phyloP scores from a whole-genome alignment of 2,888 invertebrate species.

The Mycalesis mineus region DNA sequence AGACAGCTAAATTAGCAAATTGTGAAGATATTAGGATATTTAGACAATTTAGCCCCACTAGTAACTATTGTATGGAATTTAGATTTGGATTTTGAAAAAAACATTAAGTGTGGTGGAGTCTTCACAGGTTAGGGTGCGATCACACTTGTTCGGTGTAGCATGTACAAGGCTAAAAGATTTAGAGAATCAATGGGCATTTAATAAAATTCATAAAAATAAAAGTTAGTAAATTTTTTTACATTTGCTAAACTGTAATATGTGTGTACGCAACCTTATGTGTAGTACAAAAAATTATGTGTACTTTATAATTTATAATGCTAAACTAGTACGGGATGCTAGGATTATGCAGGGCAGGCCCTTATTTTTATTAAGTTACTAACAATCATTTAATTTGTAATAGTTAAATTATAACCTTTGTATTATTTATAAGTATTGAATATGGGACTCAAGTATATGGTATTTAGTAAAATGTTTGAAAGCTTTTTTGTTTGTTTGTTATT shows the following conservation, averaged over 20 bases:
- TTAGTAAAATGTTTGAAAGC: slow-evolving; percentile 59
- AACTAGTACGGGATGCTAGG: slow-evolving; percentile 63
- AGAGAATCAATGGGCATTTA: not conserved
- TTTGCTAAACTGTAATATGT: not conserved
- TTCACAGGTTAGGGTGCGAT: not conserved
- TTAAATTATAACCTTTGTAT: slow-evolving; percentile 53
- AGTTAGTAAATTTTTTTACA: too few relatives aligned
- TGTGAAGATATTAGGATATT: slow-evolving; percentile 49
- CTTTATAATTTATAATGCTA: slow-evolving; percentile 17
- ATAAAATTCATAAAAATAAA: too few relatives aligned
- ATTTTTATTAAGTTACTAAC: slow-evolving; percentile 36
- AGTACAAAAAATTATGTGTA: slow-evolving; percentile 22
- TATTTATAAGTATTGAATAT: slow-evolving; percentile 67
- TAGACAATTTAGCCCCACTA: slow-evolving; percentile 24
- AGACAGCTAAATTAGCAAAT: slow-evolving; percentile 31
- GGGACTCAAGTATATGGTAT: slow-evolving; percentile 74
- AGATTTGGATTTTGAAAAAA: not conserved
- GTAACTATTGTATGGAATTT: slow-evolving; percentile 17
- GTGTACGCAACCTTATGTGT: not conserved
- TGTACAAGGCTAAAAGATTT: not conserved
- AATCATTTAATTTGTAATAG: slow-evolving; percentile 56
- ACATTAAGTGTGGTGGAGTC: not conserved
- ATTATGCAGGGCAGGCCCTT: slow-evolving; percentile 63
- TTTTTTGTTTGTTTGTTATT: slow-evolving; percentile 50
- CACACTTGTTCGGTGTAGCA: not conserved